Evolutionary conservation across 1,140 invertebrate genomes (phyloP).

Genomic region (Philotrypesis tridentata): DNA sequence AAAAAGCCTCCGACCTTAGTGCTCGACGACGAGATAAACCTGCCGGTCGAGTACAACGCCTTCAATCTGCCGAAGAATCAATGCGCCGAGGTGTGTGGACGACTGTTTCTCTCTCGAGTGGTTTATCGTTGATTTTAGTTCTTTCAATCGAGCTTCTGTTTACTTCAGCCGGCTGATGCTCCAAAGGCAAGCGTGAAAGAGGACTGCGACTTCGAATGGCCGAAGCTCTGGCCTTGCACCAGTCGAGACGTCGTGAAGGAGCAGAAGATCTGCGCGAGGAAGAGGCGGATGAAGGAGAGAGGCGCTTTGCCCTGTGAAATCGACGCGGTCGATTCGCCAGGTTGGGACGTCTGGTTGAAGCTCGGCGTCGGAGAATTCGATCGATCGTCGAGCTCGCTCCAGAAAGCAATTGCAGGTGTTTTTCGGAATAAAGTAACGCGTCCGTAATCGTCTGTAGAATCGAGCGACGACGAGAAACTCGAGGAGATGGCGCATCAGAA

Average conservation of each 20-base stretch:
- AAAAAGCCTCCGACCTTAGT: background rate
- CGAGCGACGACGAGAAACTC: conserved; percentile 42
- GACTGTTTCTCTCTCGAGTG: no score
- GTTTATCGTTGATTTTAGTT: no score
- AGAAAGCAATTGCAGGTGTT: no score
- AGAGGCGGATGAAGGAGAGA: conserved; percentile 44
- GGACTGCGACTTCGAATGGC: conserved; percentile 51
- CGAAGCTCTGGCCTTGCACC: conserved; percentile 56
- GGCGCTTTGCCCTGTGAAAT: conserved; percentile 56
- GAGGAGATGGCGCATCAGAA: conserved; percentile 57
- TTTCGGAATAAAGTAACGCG: background rate
- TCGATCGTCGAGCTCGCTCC: no score
- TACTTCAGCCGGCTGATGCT: background rate
- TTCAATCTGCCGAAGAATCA: background rate
- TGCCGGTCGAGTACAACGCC: background rate
- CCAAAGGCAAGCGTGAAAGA: no score
- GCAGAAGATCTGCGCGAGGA: background rate
- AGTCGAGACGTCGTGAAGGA: conserved; percentile 48
- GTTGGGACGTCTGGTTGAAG: no score
- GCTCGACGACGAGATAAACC: no score
- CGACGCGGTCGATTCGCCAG: conserved; percentile 35
- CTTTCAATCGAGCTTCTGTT: no score
- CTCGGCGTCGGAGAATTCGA: no score
- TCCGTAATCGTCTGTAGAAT: background rate
- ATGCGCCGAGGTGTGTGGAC: no score